Conservation (phyloP, 1,140 invertebrate species). For the Drosophila simulans region DNA sequence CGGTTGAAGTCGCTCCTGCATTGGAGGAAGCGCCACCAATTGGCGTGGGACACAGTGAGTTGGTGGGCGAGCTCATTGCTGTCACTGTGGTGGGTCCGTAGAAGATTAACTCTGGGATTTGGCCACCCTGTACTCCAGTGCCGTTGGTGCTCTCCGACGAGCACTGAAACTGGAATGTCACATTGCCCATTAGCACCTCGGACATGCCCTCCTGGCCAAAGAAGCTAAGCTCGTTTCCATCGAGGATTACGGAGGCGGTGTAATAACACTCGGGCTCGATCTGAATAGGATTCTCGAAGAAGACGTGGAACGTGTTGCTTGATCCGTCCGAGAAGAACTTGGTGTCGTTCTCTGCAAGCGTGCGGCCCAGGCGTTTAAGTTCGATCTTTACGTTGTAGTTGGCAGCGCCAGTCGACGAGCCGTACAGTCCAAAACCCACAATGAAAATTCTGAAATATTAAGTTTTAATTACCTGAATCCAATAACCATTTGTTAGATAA, state of each 20-base stretch:
- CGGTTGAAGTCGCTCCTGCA: slow-evolving; percentile 9
- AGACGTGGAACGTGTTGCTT: slow-evolving; percentile 96
- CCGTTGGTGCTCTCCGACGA: slow-evolving; percentile 97
- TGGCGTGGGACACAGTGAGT: slow-evolving; percentile 71
- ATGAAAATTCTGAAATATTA: slow-evolving; percentile 91
- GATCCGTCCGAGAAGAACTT: slow-evolving; percentile 97
- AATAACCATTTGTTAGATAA: neutral
- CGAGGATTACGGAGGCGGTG: slow-evolving; percentile 94
- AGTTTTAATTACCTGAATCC: neutral
- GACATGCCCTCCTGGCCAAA: slow-evolving; percentile 98
- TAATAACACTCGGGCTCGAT: slow-evolving; percentile 96
- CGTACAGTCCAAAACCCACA: slow-evolving; percentile 96
- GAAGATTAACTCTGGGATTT: slow-evolving; percentile 97
- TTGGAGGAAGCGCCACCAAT: slow-evolving; percentile 47
- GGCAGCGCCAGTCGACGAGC: slow-evolving; percentile 95
- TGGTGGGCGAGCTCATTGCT: slow-evolving; percentile 70
- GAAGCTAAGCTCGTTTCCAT: slow-evolving; percentile 96
- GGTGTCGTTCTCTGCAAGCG: slow-evolving; percentile 94
- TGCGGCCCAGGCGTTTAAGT: slow-evolving; percentile 92
- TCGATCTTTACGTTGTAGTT: slow-evolving; percentile 96
- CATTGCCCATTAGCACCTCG: slow-evolving; percentile 94
- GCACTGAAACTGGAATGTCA: slow-evolving; percentile 97
- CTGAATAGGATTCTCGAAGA: slow-evolving; percentile 96
- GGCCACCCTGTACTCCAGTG: slow-evolving; percentile 96
- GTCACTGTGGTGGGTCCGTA: slow-evolving; percentile 90